phyloP scores from a whole-genome alignment of 2,888 invertebrate species.

The Prionchulus punctatus region DNA sequence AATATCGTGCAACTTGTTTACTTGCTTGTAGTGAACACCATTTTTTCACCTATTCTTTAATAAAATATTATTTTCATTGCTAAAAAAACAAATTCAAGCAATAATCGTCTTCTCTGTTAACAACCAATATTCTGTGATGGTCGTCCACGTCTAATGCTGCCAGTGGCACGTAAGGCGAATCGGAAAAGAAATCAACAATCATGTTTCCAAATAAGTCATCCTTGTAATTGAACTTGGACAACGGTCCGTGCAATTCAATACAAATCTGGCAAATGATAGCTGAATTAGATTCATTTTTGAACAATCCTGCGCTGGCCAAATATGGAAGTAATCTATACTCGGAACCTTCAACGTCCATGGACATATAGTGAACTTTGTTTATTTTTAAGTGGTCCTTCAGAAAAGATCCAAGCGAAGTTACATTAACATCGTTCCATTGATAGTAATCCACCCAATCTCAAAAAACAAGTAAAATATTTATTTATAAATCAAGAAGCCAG shows the following conservation, averaged over 20 bases:
- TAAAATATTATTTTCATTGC: background rate
- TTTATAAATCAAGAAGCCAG: too few relatives aligned
- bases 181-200: background rate
- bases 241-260: slow-evolving; percentile 7
- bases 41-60: background rate
- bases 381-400: background rate
- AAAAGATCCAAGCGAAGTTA: background rate
- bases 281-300: background rate
- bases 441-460: background rate
- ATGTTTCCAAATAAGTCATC: background rate
- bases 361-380: background rate
- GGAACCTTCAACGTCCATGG: slow-evolving; percentile 12
- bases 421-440: background rate
- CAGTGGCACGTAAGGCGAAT: slow-evolving; percentile 6
- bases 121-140: slow-evolving; percentile 2
- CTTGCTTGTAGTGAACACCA: too few relatives aligned
- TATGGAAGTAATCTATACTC: slow-evolving; percentile 11
- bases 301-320: background rate
- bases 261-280: slow-evolving; percentile 5
- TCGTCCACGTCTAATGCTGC: background rate
- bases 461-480: background rate
- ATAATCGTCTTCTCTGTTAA: background rate
- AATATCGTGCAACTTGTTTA: too few relatives aligned
- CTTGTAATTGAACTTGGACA: background rate
- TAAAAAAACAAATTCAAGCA: background rate